phyloP scores from a whole-genome alignment of 2,888 invertebrate species.

The Anaspis maculata region DNA sequence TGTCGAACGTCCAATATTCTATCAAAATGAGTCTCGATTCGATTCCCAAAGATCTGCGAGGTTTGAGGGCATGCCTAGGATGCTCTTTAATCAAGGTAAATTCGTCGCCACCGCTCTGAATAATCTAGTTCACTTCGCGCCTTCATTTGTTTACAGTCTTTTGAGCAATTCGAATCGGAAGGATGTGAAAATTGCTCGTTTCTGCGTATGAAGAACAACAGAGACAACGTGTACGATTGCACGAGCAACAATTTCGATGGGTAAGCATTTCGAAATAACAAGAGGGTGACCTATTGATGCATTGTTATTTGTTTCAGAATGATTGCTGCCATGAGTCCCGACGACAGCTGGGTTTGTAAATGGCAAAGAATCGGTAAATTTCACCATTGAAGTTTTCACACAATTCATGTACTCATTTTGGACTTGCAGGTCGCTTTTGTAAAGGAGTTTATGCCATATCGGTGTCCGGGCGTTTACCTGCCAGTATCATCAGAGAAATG shows the following conservation, averaged over 20 bases:
- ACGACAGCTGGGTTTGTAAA: slow-evolving; percentile 98
- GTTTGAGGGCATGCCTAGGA: slow-evolving; percentile 63
- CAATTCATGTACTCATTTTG: slow-evolving; percentile 3
- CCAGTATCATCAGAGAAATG: slow-evolving; percentile 84
- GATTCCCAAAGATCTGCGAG: slow-evolving; percentile 63
- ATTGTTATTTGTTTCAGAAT: slow-evolving; percentile 50
- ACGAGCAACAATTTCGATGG: slow-evolving; percentile 98
- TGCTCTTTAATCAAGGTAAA: slow-evolving; percentile 70
- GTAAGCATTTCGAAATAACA: slow-evolving; percentile 41
- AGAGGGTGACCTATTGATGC: too few species aligned
- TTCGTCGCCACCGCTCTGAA: too few species aligned
- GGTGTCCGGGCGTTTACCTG: slow-evolving; percentile 89
- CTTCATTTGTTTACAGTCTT: too few species aligned
- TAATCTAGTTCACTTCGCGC: too few species aligned
- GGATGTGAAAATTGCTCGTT: slow-evolving; percentile 99
- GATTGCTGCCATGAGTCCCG: slow-evolving; percentile 92
- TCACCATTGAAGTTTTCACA: background rate
- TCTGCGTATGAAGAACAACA: slow-evolving; percentile 80
- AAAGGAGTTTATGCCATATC: slow-evolving; percentile 95
- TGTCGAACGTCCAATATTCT: too few species aligned
- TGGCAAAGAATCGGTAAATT: slow-evolving; percentile 94
- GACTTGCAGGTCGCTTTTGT: slow-evolving; percentile 71
- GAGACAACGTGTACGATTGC: slow-evolving; percentile 95
- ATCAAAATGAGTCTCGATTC: slow-evolving; percentile 52
- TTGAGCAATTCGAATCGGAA: slow-evolving; percentile 94